phyloP scores from a whole-genome alignment of 2,888 invertebrate genomes.

The Coleophora flavipennella region DNA sequence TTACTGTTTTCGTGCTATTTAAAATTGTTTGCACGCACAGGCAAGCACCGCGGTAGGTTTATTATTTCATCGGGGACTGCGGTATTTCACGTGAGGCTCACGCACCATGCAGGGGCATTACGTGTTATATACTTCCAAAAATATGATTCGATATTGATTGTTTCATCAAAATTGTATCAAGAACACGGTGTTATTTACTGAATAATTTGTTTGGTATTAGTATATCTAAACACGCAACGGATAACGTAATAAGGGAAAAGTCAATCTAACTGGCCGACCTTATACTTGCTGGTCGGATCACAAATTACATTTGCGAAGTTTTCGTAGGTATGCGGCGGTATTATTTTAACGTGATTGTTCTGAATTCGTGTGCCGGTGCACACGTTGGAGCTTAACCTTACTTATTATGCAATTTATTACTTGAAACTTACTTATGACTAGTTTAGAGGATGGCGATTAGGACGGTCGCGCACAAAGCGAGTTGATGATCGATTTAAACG shows the following conservation, averaged over 20 bases:
- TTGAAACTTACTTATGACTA: conserved; percentile 60
- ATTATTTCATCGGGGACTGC: conserved; percentile 27
- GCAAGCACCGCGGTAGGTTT: conserved; percentile 44
- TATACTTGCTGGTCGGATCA: conserved; percentile 31
- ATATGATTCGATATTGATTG: conserved; percentile 39
- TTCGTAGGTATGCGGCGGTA: conserved; percentile 13
- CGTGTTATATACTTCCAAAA: conserved; percentile 21
- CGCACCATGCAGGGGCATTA: conserved; percentile 48
- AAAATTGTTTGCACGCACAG: conserved; percentile 56
- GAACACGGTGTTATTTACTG: conserved; percentile 54
- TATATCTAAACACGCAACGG: conserved; percentile 56
- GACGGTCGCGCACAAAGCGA: conserved; percentile 68
- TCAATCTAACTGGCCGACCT: conserved; percentile 34
- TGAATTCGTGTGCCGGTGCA: conserved; percentile 29
- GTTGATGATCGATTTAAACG: conserved; percentile 39
- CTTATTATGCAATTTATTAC: conserved; percentile 38
- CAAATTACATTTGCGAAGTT: conserved; percentile 22
- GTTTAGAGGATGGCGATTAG: conserved; percentile 72
- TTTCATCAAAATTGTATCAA: conserved; percentile 48
- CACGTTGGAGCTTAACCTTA: conserved; percentile 37
- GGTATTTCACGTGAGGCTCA: conserved; percentile 44
- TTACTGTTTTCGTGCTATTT: conserved; percentile 54
- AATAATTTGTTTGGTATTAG: conserved; percentile 56
- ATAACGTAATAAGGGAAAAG: conserved; percentile 33
- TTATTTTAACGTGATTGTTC: conserved; percentile 17